These are phyloP conservation scores for Julus scandinavius DNA, from an alignment of 2,888 invertebrate genomes.

Conservation along the genomic window DNA sequence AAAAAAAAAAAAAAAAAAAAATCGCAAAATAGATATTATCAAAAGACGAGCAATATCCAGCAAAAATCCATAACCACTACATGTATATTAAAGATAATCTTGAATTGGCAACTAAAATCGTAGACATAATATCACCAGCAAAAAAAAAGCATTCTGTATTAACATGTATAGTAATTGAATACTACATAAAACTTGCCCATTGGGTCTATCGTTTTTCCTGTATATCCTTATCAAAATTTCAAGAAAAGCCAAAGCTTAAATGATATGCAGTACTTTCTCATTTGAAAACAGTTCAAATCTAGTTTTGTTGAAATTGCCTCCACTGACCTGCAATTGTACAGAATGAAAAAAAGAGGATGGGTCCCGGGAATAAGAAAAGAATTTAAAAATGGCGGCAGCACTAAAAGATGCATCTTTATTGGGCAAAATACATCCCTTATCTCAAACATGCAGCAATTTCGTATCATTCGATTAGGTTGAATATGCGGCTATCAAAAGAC, in stretches of 20 bases:
- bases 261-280: neutral
- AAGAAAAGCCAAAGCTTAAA: neutral
- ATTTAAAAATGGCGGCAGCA: conserved; percentile 23
- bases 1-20: too few species aligned
- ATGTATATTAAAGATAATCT: too few species aligned
- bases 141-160: too few species aligned
- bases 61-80: neutral
- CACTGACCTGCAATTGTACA: neutral
- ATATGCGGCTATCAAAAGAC: conserved; percentile 15
- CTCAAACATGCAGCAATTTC: conserved; percentile 26
- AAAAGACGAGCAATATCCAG: neutral
- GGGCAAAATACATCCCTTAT: conserved; percentile 18
- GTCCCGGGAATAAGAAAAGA: neutral
- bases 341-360: neutral
- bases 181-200: neutral
- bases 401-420: conserved; percentile 21
- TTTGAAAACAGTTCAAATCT: neutral
- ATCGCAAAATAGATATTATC: too few species aligned
- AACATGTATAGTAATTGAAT: too few species aligned
- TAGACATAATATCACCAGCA: neutral
- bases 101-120: neutral
- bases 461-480: conserved; percentile 25
- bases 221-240: neutral
- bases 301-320: neutral
- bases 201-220: neutral